Evolutionary conservation across 2,888 invertebrate genomes (phyloP), one percentile per base, ranked within the genome.

Genomic region (Drosophila bunnanda): DNA sequence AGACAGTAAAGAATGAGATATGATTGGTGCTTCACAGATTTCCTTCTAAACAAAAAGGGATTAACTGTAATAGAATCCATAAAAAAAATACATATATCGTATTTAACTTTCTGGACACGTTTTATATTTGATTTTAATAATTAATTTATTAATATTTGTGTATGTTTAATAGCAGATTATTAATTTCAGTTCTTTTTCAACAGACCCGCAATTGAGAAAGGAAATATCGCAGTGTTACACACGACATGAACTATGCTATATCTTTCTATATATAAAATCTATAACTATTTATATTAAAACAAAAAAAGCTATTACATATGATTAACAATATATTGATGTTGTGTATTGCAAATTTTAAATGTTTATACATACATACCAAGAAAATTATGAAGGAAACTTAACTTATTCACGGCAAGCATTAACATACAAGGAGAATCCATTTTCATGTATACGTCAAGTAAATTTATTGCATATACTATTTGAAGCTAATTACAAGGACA

Each of bases 271-370:
- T 54, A 25, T 52, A 61, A 80, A 82, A 75, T 77, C 58, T 82
- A 78, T 69, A 76, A 73, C 66, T 80, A 82, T 80, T 77, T 75
- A 78, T 70, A 59, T 68, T 68, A 59, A 41, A 30, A 30, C 30
- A 38, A 59, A 80, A 76, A 44, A 46, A 46, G 25, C 44, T 86
- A 83, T 73, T 72, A 74, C 62, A 70, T 78, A 82, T 80, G 79
- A 83, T 74, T 78, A 87, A 78, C 75, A 81, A 88, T 88, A 88
- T 85, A 89, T 88, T 84, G 89, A 88, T 88, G 88, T 88, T 88
- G 88, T 88, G 89, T 86, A 88, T 88, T 88, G 79, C 78, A 81
- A 88, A 88, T 89, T 89, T 89, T 88, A 87, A 85, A 86, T 86
- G 86, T 82, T 81, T 80, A 86, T 80, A 80, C 70, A 79, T 76